Conservation (phyloP, 1,140 invertebrate genomes). For the Dysdera silvatica region DNA sequence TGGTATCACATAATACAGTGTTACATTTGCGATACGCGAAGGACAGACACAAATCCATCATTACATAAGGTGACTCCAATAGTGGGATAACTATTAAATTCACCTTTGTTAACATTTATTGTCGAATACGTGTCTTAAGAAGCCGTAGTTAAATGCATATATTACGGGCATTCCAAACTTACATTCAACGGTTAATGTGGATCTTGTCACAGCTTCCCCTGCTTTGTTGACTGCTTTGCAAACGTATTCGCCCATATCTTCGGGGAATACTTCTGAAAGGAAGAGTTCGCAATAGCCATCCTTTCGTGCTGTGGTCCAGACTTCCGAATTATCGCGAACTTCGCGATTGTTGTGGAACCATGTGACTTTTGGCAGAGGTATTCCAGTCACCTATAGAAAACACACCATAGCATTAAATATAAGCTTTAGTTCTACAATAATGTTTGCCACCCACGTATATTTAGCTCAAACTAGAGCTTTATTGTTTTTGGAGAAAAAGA, state of each 20-base stretch:
- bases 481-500: too few relatives aligned
- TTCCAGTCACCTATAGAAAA: constrained; percentile 53
- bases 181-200: constrained; percentile 75
- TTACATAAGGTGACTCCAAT: too few relatives aligned
- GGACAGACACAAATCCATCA: too few relatives aligned
- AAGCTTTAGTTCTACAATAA: background rate
- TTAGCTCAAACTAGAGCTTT: too few relatives aligned
- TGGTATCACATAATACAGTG: too few relatives aligned
- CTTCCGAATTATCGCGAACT: constrained; percentile 67
- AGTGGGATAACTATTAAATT: too few relatives aligned
- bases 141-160: too few relatives aligned
- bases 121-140: too few relatives aligned
- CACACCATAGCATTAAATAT: background rate
- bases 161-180: too few relatives aligned
- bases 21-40: too few relatives aligned
- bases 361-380: constrained; percentile 59
- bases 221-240: constrained; percentile 72
- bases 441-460: too few relatives aligned
- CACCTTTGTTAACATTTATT: too few relatives aligned
- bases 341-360: constrained; percentile 67
- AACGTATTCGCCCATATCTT: constrained; percentile 80
- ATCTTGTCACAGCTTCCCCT: constrained; percentile 71
- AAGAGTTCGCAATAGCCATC: constrained; percentile 62
- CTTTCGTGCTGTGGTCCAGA: constrained; percentile 53
- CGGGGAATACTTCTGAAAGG: constrained; percentile 86